phyloP scores from a whole-genome alignment of 2,888 invertebrate genomes.

The Tridacna gigas region DNA sequence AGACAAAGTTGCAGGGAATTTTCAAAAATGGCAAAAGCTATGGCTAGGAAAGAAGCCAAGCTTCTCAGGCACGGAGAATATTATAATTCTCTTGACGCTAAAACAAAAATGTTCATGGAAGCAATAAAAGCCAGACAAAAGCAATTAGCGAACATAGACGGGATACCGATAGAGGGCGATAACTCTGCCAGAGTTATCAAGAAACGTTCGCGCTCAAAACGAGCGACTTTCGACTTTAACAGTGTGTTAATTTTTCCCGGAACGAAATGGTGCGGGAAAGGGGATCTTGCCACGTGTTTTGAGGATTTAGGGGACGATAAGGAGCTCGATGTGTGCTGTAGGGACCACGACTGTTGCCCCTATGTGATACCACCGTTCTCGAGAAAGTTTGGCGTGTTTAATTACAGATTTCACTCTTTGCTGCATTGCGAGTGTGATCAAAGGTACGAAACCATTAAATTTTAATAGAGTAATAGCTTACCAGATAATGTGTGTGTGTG shows the following conservation, averaged over 20 bases:
- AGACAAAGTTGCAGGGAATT: constrained; percentile 5
- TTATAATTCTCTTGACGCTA: neutral
- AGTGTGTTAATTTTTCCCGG: constrained; percentile 92
- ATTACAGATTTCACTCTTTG: constrained; percentile 94
- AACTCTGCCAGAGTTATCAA: neutral
- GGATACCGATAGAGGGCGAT: neutral
- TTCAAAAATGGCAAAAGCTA: constrained; percentile 15
- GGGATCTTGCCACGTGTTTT: constrained; percentile 92
- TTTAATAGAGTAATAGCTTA: neutral
- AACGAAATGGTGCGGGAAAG: constrained; percentile 97
- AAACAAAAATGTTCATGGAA: neutral
- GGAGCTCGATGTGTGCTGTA: constrained; percentile 94
- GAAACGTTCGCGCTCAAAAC: constrained; percentile 46
- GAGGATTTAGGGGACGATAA: constrained; percentile 94
- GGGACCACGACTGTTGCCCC: constrained; percentile 95
- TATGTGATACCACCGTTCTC: constrained; percentile 93
- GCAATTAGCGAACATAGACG: neutral
- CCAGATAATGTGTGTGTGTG: too few relatives aligned
- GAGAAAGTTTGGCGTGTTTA: constrained; percentile 93
- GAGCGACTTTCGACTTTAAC: constrained; percentile 62
- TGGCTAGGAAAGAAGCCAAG: constrained; percentile 10
- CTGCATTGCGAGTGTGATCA: constrained; percentile 97
- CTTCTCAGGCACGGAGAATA: constrained; percentile 9
- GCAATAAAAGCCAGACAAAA: neutral
- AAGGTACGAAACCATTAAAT: constrained; percentile 86